phyloP scores from a whole-genome alignment of 2,113 vertebrate species.

The Falcunculus frontatus region DNA sequence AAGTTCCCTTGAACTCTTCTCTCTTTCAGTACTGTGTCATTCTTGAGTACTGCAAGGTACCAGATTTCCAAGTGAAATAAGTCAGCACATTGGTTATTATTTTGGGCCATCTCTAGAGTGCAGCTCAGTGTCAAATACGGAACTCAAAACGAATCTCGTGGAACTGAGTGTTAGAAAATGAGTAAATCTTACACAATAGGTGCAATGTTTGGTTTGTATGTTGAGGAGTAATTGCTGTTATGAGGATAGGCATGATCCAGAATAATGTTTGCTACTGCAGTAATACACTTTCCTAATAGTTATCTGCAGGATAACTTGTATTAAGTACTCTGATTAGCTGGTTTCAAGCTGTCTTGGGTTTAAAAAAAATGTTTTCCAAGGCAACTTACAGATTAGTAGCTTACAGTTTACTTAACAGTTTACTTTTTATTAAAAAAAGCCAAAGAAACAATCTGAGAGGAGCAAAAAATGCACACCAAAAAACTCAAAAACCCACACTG shows the following conservation, averaged over 20 bases:
- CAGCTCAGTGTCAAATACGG: not conserved
- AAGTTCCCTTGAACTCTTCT: not conserved
- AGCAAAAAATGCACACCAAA: fast-evolving
- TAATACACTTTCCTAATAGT: not conserved
- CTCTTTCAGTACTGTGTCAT: not conserved
- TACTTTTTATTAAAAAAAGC: not conserved
- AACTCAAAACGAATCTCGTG: not conserved
- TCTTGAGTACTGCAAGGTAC: not conserved
- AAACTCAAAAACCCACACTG: fast-evolving
- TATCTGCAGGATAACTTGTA: not conserved
- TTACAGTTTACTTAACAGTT: not conserved
- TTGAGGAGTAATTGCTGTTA: not conserved
- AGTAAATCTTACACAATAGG: not conserved
- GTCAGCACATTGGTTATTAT: not conserved
- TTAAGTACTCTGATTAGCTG: not conserved
- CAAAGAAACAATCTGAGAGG: not conserved
- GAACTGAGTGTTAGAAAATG: not conserved
- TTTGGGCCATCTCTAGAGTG: not conserved
- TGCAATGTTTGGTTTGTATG: not conserved
- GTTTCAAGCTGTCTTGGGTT: not conserved
- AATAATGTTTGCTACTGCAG: not conserved
- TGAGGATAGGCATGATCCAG: not conserved
- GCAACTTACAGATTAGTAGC: not conserved
- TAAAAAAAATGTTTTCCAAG: not conserved
- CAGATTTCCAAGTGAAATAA: not conserved